Evolutionary conservation across 2,797 vertebrate species (phyloP), one percentile per base, ranked within the genome.

Genomic region (Pangasius sanitwongsei): DNA sequence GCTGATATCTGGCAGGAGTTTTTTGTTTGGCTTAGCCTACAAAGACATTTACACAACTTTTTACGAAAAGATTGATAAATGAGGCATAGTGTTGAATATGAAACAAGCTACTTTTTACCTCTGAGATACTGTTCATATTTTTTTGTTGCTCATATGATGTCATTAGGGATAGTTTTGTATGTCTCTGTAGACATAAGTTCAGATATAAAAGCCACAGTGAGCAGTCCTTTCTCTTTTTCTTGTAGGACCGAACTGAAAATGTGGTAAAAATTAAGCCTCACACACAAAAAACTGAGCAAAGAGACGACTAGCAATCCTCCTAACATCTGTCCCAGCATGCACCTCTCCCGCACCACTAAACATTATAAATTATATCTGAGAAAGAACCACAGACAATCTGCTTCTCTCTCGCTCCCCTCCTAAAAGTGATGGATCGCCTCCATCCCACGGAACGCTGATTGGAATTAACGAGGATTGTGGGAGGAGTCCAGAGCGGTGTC

Each of bases 391-490:
- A 80, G 67, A 69, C 78, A 80, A 84, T 90, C 65, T 53, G 28
- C 82, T 44, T 84, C 57, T 83, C 69, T 65, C 86, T 89, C 44
- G 15, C 31, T 59, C 48, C 28, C 23, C 88, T 37, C 91, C 82
- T 89, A 87, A 90, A 92, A 85, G 69, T 86, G 91, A 93, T 86
- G 89, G 86, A 92, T 88, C 9, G 88, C 89, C 91, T 93, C 92
- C 93, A 92, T 94, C 90, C 89, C 86, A 87, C 90, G 65, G 85
- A 94, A 90, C 87, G 82, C 89, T 90, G 91, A 94, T 94, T 94
- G 89, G 92, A 94, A 91, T 90, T 92, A 93, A 92, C 85, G 93
- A 92, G 92, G 85, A 82, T 77, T 61, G 85, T 86, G 72, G 85
- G 86, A 50, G 83, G 69, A 77, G 55, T 85, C 34, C 70, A 41